A percentile compares a stretch with the other conserved stretches of the same genome.
phyloP scores from a whole-genome alignment of 2,113 vertebrate species.

The Crypturellus undulatus region DNA sequence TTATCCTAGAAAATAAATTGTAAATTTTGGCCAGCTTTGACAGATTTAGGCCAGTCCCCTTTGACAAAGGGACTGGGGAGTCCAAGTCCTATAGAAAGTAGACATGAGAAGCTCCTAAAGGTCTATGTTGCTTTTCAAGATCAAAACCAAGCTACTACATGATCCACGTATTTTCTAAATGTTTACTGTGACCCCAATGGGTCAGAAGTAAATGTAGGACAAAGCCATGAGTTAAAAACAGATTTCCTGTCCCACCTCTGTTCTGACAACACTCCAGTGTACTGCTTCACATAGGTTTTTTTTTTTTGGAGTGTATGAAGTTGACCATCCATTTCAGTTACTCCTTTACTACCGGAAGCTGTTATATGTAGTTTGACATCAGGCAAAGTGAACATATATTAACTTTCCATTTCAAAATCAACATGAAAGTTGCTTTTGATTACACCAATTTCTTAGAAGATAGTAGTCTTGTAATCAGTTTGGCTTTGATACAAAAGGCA shows the following conservation, averaged over 20 bases:
- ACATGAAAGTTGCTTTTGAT: neutral
- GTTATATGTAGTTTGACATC: neutral
- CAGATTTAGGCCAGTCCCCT: neutral
- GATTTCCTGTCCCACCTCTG: neutral
- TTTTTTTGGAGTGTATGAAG: neutral
- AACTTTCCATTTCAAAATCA: neutral
- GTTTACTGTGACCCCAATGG: rapidly evolving
- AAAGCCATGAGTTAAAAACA: neutral
- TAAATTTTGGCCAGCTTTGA: neutral
- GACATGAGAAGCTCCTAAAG: neutral
- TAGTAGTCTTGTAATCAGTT: neutral
- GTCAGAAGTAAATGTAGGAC: neutral
- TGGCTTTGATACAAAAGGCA: neutral
- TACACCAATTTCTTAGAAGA: neutral
- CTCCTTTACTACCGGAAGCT: neutral
- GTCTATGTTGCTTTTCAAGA: neutral
- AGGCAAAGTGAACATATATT: neutral
- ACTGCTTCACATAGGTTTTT: neutral
- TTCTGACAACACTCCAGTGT: neutral
- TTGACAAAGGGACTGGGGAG: neutral
- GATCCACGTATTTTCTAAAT: neutral
- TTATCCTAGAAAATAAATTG: neutral
- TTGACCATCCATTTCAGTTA: neutral
- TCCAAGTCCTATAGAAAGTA: neutral
- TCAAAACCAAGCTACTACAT: neutral